Evolutionary conservation across 1,140 invertebrate genomes (phyloP), one percentile per base, ranked within the genome.

Genomic region (Carposina sasakii): DNA sequence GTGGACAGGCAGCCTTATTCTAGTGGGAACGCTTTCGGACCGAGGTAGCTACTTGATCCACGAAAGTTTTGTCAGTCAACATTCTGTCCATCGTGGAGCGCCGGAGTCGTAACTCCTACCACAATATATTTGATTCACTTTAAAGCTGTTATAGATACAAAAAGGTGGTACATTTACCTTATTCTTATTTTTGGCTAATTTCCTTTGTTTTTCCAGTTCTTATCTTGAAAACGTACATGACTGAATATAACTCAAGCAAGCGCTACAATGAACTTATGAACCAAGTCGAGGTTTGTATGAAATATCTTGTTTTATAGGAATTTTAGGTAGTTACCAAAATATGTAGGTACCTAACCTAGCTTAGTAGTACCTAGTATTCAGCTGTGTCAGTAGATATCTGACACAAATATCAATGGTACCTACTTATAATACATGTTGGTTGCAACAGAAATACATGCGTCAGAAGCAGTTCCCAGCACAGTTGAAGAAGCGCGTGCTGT

Each of bases 381-480:
- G 24, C 5, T 26, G 5, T 26, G 24, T 6, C n/a, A n/a, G n/a
- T n/a, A n/a, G n/a, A n/a, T n/a, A n/a, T n/a, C n/a, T n/a, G n/a
- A n/a, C n/a, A n/a, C n/a, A n/a, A n/a, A n/a, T n/a, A n/a, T n/a
- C n/a, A n/a, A n/a, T n/a, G n/a, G n/a, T n/a, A n/a, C n/a, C n/a
- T n/a, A n/a, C n/a, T 28, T 28, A 28, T 6, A 28, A 28, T 28
- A 6, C 12, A 6, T 36, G n/a, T 36, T 16, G 16, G 12, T 49
- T 16, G 16, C 54, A 45, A 4, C 46, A 72, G 69, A 65, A 63
- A 19, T 72, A 67, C 34, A 72, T 72, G 69, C 53, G 52, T 26
- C 58, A 64, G 19, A 67, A 64, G 26, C 66, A 67, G 51, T 69
- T 69, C 22, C 69, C 69, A 0, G 41, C 30, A 24, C 24, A 33